phyloP scores from a whole-genome alignment of 2,797 vertebrate genomes.

The Cheirogaleus major region DNA sequence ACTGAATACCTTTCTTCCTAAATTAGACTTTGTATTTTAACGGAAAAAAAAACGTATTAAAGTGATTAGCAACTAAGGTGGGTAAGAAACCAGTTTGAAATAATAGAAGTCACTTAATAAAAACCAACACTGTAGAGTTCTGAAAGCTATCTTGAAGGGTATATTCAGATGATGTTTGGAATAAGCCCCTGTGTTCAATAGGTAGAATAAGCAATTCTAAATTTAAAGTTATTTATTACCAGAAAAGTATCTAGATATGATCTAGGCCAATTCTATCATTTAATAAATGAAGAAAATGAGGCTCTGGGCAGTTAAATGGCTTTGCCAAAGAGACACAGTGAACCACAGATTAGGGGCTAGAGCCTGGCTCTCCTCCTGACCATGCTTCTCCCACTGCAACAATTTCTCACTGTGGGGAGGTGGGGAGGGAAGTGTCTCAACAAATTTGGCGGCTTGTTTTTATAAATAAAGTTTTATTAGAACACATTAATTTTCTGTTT shows the following conservation, averaged over 20 bases:
- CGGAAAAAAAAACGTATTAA: not conserved
- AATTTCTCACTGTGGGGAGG: not conserved
- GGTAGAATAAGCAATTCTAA: not conserved
- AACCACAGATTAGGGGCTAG: not conserved
- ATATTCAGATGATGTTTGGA: not conserved
- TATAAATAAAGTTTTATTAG: not conserved
- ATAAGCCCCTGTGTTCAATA: not conserved
- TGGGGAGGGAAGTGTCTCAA: not conserved
- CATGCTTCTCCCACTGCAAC: not conserved
- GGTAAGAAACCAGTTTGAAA: not conserved
- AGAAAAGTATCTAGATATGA: not conserved
- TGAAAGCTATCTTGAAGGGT: not conserved
- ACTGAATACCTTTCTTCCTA: not conserved
- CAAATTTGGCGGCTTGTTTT: not conserved
- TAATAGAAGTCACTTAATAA: not conserved
- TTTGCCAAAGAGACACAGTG: not conserved
- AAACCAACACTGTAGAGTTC: not conserved
- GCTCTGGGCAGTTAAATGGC: not conserved
- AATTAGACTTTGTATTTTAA: not conserved
- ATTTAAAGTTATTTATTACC: not conserved
- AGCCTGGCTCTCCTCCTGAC: not conserved
- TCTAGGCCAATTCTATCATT: not conserved
- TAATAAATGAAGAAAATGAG: not conserved
- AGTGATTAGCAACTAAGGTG: not conserved
- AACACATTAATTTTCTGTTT: not conserved